phyloP scores from a whole-genome alignment of 2,797 vertebrate genomes.

The Miichthys miiuy region DNA sequence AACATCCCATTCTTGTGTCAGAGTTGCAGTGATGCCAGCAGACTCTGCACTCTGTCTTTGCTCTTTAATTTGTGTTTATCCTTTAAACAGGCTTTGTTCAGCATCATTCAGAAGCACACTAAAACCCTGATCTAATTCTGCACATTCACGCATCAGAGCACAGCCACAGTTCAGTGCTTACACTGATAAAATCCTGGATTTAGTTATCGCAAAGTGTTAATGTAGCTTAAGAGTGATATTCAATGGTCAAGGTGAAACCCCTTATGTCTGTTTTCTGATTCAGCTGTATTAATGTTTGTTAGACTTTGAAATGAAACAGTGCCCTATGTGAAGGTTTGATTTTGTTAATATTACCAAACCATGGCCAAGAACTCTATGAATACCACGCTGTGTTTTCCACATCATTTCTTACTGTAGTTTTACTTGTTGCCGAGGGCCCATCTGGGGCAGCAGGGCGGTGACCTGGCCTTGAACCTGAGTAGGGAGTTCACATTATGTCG shows the following conservation, averaged over 20 bases:
- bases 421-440: neutral
- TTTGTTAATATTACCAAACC: neutral
- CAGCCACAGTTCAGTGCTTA: neutral
- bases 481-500: conserved; percentile 28
- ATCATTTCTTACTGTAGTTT: neutral
- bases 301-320: neutral
- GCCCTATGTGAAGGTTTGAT: neutral
- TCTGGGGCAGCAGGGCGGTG: neutral
- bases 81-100: neutral
- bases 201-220: neutral
- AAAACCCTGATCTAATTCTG: neutral
- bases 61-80: conserved; percentile 5
- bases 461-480: conserved; percentile 36
- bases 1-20: neutral
- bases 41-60: neutral
- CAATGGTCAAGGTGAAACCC: neutral
- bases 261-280: neutral
- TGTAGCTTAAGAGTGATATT: neutral
- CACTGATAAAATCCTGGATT: neutral
- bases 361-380: neutral
- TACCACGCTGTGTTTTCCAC: neutral
- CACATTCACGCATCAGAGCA: neutral
- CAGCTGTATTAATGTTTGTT: neutral
- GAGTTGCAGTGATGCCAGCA: neutral
- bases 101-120: neutral